A percentile compares a stretch with the other conserved stretches of the same genome.
phyloP scores from a whole-genome alignment of 2,113 vertebrate species.

The Aegithalos caudatus region DNA sequence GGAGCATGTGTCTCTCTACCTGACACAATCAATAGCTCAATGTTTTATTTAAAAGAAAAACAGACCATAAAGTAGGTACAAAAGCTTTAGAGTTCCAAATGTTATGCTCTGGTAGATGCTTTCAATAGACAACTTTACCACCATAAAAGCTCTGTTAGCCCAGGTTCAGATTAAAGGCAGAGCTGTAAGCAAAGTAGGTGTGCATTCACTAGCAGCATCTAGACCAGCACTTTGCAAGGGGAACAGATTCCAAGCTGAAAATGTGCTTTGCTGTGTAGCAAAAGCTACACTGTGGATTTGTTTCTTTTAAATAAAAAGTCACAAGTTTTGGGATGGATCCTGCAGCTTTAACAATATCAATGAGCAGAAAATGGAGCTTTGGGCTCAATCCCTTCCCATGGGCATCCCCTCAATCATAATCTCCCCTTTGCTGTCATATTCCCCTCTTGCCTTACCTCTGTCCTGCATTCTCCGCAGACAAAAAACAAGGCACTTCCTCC shows the following conservation, averaged over 20 bases:
- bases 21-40: background rate
- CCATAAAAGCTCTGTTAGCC: background rate
- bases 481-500: slow-evolving; percentile 71
- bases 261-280: background rate
- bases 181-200: background rate
- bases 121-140: background rate
- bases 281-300: background rate
- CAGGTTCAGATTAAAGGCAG: background rate
- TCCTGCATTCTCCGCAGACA: slow-evolving; percentile 69
- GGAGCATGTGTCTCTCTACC: background rate
- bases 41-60: background rate
- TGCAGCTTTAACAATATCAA: background rate
- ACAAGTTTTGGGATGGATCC: background rate
- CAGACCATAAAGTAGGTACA: background rate
- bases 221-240: background rate
- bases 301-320: background rate
- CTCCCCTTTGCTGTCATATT: background rate
- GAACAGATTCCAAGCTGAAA: background rate
- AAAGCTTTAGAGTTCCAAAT: background rate
- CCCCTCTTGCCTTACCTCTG: slow-evolving; percentile 66
- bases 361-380: background rate
- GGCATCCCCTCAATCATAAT: background rate
- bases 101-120: background rate
- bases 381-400: background rate
- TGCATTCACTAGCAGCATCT: background rate